A percentile compares a stretch with the other conserved stretches of the same genome.
phyloP scores from a whole-genome alignment of 1,140 invertebrate species.

The Augochlora pura region DNA sequence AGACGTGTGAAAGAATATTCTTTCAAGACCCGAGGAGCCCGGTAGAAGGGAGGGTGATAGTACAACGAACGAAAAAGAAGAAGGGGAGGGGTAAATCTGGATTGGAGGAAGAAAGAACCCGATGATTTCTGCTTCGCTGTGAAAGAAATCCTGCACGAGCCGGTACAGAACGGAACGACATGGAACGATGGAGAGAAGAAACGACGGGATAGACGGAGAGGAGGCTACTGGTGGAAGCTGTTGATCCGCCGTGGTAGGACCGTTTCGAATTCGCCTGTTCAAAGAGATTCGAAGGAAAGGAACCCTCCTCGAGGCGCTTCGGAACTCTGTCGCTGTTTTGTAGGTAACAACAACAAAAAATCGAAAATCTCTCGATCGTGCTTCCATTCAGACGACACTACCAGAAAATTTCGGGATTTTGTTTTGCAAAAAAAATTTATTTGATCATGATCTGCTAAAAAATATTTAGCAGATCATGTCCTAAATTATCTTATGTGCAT shows the following conservation, averaged over 20 bases:
- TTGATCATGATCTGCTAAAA: too few species aligned
- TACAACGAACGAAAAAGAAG: conserved; percentile 22
- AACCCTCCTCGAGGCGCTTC: conserved; percentile 13
- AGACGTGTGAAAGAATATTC: conserved; percentile 52
- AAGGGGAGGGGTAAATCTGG: background rate
- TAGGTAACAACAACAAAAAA: conserved; percentile 11
- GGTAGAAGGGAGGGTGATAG: conserved; percentile 15
- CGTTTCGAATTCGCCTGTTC: conserved; percentile 68
- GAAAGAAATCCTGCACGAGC: conserved; percentile 53
- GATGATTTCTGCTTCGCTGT: conserved; percentile 60
- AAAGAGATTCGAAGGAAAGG: conserved; percentile 46
- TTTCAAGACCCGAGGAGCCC: conserved; percentile 9
- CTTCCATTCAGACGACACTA: background rate
- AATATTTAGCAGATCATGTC: background rate
- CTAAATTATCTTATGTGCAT: too few species aligned
- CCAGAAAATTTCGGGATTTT: background rate
- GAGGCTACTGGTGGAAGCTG: conserved; percentile 44
- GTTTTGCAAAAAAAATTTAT: background rate
- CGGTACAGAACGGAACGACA: conserved; percentile 47
- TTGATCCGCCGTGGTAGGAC: conserved; percentile 54
- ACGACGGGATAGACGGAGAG: conserved; percentile 2
- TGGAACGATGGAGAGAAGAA: conserved; percentile 38
- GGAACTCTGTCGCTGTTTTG: conserved; percentile 11
- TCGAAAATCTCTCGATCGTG: background rate
- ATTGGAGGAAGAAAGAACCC: conserved; percentile 52